Evolutionary conservation across 2,113 vertebrate genomes (phyloP).

Genomic region (Tringa solitaria): DNA sequence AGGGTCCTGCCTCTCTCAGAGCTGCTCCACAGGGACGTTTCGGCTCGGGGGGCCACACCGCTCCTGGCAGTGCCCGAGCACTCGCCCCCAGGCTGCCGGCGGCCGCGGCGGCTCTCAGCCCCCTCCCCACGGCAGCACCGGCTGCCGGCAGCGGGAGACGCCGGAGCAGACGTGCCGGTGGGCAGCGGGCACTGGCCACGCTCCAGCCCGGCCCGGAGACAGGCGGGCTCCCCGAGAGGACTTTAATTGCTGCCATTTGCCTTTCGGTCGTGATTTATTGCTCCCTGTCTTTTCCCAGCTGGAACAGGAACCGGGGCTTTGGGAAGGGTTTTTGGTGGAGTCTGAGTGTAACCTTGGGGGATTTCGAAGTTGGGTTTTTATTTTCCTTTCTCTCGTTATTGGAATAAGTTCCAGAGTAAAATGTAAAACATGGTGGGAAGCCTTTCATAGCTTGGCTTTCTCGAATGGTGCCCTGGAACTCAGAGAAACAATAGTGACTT

Average conservation of each 20-base stretch:
- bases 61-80: neutral
- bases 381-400: neutral
- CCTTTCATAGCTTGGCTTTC: neutral
- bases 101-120: accelerated
- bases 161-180: neutral
- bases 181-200: neutral
- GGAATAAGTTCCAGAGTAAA: neutral
- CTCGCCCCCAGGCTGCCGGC: neutral
- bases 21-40: neutral
- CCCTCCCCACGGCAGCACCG: neutral
- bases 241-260: neutral
- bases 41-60: accelerated
- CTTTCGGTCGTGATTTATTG: neutral
- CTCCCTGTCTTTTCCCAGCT: neutral
- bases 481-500: neutral
- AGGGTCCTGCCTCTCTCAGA: neutral
- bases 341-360: neutral
- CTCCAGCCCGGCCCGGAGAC: neutral
- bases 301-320: neutral
- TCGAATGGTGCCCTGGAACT: neutral
- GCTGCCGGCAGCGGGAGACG: neutral
- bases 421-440: neutral
- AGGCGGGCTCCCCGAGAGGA: neutral
- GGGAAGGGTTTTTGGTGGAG: neutral
- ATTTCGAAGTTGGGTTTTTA: neutral